Evolutionary conservation across 2,113 vertebrate species (phyloP), one percentile per base, ranked within the genome.

Genomic region (Camelus dromedarius): DNA sequence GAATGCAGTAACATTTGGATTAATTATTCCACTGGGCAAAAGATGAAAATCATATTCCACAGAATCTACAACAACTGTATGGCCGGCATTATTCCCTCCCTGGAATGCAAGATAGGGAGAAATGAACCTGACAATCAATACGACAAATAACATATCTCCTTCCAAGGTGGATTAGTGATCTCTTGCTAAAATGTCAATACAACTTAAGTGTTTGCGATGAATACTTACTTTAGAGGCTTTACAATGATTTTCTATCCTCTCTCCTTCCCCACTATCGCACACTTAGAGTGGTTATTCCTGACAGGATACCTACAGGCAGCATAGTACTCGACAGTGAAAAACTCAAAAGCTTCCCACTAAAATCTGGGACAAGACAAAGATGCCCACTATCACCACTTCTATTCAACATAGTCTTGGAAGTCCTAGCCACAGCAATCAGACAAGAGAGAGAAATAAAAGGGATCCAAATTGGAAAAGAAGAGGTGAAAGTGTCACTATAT

Each of bases 21-120:
- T 99, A 98, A 99, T 99, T 98, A 99, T 99, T 97, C 99, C 99
- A 98, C 99, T 99, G 97, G 99, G 99, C 94, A 99, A 98, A 97
- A 99, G 99, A 98, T 99, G 99, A 97, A 99, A 99, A 97, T 99
- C 99, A 95, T 99, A 99, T 94, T 99, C 99, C 91, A 99, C 99
- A 42, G 99, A 99, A 99, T 99, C 99, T 32, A 99, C 99, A 95
- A 99, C 99, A 97, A 99, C 99, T 2, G 99, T 99, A 98, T 99
- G 99, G 9, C 99, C 99, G 30, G 99, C 99, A 97, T 99, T 99
- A 99, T 99, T 99, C 66, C 99, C 99, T 92, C 99, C 99, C 99
- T 99, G 93, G 6, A 98, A 93, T 22, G 79, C 3, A 97, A 93
- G 48, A 96, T 0, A 38, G 19, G 26, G 48, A 35, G 84, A 95